Conservation (phyloP, 2,113 vertebrate species). For the Carlito syrichta region DNA sequence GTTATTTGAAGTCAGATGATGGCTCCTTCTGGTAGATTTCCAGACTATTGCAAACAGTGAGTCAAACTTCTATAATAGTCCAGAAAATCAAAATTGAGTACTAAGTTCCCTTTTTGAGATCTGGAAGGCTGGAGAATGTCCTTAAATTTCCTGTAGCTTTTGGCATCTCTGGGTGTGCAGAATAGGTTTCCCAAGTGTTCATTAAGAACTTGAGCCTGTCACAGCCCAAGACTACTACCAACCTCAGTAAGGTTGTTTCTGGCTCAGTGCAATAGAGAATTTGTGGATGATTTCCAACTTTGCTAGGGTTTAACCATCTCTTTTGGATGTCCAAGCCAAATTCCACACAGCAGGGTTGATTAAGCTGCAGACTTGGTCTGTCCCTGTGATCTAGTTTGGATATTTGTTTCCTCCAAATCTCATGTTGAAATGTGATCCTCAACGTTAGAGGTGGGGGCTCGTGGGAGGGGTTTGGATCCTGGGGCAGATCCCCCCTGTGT, state of each 20-base stretch:
- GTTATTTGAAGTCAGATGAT: conserved; percentile 27
- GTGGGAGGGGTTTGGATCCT: neutral
- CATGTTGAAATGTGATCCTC: neutral
- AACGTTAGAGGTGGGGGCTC: neutral
- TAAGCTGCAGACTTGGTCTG: neutral
- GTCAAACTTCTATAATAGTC: neutral
- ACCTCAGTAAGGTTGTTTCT: neutral
- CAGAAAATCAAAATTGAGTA: neutral
- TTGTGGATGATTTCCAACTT: neutral
- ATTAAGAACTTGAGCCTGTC: neutral
- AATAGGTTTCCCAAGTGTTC: neutral
- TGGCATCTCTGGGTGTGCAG: neutral
- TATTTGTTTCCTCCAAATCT: neutral
- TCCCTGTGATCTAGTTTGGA: neutral
- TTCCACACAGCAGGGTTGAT: neutral
- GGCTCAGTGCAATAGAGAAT: neutral
- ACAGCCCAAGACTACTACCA: neutral
- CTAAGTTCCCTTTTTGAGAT: neutral
- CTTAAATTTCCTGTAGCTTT: neutral
- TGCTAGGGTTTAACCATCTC: neutral
- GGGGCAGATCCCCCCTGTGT: neutral
- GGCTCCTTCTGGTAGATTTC: neutral
- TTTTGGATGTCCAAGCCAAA: neutral
- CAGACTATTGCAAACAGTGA: neutral
- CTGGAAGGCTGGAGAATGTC: neutral